Evolutionary conservation across 1,140 invertebrate species (phyloP), one percentile per base, ranked within the genome.

Genomic region (Hypsibius dujardini): DNA sequence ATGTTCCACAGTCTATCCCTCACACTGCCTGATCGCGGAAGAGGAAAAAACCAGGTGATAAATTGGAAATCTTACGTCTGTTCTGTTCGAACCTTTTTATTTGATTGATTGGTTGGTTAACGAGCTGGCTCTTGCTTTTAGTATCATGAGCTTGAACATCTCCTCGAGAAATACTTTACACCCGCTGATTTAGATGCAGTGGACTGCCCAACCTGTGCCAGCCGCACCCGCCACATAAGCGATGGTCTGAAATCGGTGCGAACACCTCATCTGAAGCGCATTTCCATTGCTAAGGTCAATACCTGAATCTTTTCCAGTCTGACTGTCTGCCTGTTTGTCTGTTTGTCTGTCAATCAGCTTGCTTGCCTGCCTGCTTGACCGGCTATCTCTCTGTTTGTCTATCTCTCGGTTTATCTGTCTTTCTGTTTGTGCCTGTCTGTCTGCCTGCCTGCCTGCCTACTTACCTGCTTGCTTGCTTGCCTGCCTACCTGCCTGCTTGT

Each of bases 201-300:
- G 62, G 62, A 67, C 3, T 67, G 62, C 45, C 62, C 62, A 42
- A 12, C 12, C 42, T 67, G 62, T 45, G 7, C n/a, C n/a, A 56
- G 7, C 50, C n/a, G 7, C 0, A 56, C 7, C 0, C 7, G 12
- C 62, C 3, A 45, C 45, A 42, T 42, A 15, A 0, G 12, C 45
- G 3, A 42, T 15, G 62, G 62, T 28, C 28, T 28, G 42, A 42
- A 67, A 42, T 45, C 62, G 0, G 7, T 45, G 12, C 62, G 3
- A 42, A 67, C 62, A 15, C 62, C 62, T 15, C 62, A 67, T 42
- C 42, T 67, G 62, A 67, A 67, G 42, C 62, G 62, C 12, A 67
- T 45, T 15, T 67, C 62, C 12, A 67, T 67, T 15, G 62, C 62
- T 7, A 12, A 45, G 62, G 62, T 67, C 7, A 67, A 42, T 56